Base-by-base conservation (phyloP, 2,888 invertebrate species). In the Lobophora halterata region DNA sequence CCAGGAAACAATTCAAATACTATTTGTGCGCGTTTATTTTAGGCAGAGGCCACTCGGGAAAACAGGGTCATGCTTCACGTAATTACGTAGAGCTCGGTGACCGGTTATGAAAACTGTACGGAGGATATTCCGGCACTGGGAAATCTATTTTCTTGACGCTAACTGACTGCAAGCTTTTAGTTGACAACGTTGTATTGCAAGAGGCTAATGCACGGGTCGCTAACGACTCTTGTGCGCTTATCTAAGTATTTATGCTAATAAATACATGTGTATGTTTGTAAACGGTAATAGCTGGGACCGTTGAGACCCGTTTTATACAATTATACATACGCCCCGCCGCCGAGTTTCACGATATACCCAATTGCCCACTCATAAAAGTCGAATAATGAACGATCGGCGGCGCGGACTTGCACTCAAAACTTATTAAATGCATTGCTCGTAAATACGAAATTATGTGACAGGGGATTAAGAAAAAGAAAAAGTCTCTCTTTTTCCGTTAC, bases 11-110 rank as follows among this genome's bases (percentile, higher is more conserved):
- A 31, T 46, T 46, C 46, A 35, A 26, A 25, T 43, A 41, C 47
- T 30, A 55, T 54, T 46, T 54, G 47, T 28, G 45, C 13, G 16
- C 29, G 49, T 58, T 57, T 57, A 56, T 61, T 58, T 52, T 62
- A 58, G 58, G 38, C 45, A 38, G 52, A 60, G 59, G 64, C 44
- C 55, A 55, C 47, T 48, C 18, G 34, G 37, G 41, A 50, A 39
- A 59, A 58, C 54, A 36, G 43, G 61, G 61, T 54, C 61, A 64
- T 38, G 55, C 49, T 55, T 53, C 52, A 49, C 55, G 60, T 50
- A 58, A 65, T 57, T 58, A 50, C 48, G 47, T 48, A 26, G 48
- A 26, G 33, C 21, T 40, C 21, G 14, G 40, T 30, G 29, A 49
- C 49, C 46, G 48, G 43, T 48, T 45, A 49, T 32, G 28, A 52